These are phyloP conservation scores for Osmoderma eremita DNA, from an alignment of 2,888 invertebrate genomes.

Conservation along the genomic window DNA sequence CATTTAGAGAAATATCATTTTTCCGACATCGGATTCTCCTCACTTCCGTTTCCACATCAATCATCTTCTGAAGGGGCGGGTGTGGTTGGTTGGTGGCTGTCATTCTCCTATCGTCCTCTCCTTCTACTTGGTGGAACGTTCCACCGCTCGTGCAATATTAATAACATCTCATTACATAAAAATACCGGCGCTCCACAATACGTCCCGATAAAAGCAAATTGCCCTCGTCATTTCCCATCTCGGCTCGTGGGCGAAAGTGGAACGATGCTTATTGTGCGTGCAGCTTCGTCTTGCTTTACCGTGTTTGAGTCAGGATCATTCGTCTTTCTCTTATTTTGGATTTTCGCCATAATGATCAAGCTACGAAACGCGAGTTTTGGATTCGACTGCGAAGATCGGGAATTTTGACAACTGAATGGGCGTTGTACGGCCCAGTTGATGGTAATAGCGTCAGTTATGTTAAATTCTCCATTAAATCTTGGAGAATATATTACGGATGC, in stretches of 20 bases:
- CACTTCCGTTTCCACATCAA: slow-evolving; percentile 36
- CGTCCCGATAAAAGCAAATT: slow-evolving; percentile 31
- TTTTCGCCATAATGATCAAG: not conserved
- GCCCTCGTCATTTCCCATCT: slow-evolving; percentile 26
- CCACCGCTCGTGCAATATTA: slow-evolving; percentile 29
- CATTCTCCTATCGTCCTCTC: slow-evolving; percentile 1
- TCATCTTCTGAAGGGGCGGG: slow-evolving; percentile 18
- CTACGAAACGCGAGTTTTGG: not conserved
- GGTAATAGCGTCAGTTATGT: too few species aligned
- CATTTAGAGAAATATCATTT: slow-evolving; percentile 32
- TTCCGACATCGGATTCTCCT: slow-evolving; percentile 35
- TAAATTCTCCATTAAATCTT: too few species aligned
- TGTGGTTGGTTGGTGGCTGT: slow-evolving; percentile 8
- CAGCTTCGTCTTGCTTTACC: not conserved
- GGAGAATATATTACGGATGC: too few species aligned
- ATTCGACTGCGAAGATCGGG: too few species aligned
- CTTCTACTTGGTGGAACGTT: not conserved
- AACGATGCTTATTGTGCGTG: slow-evolving; percentile 17
- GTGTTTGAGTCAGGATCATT: too few species aligned
- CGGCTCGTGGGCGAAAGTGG: slow-evolving; percentile 7
- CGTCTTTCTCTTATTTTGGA: not conserved
- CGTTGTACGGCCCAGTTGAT: too few species aligned
- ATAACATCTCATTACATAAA: slow-evolving; percentile 38
- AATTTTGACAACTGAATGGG: too few species aligned
- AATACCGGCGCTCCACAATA: slow-evolving; percentile 33